Percentiles rank a stretch among this genome's conserved stretches.
Conservation (phyloP, 2,888 invertebrate genomes). For the Galeopsomyia nigrocyanea region DNA sequence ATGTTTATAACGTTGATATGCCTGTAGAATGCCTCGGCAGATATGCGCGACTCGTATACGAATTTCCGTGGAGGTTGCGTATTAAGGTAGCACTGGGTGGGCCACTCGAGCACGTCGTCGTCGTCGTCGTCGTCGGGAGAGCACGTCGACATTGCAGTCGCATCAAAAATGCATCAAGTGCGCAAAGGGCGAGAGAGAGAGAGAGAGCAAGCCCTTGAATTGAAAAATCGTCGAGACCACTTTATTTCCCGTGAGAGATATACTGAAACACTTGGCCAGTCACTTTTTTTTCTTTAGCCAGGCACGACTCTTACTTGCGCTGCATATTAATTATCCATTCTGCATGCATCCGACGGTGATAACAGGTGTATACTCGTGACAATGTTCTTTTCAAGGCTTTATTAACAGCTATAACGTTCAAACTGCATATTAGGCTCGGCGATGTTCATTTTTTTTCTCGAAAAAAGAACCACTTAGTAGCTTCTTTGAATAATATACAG, state of each 20-base stretch:
- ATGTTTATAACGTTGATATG: constrained; percentile 28
- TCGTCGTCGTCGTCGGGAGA: constrained; percentile 2
- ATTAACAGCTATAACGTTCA: too few relatives aligned
- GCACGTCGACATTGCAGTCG: constrained; percentile 38
- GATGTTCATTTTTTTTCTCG: too few relatives aligned
- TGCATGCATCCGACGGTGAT: not conserved
- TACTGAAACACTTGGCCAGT: constrained; percentile 3
- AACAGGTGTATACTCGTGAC: too few relatives aligned
- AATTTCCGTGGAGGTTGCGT: constrained; percentile 16
- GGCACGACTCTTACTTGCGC: constrained; percentile 18
- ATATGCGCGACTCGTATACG: constrained; percentile 4
- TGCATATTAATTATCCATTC: constrained; percentile 39
- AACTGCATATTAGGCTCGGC: too few relatives aligned
- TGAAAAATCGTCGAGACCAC: constrained; percentile 44
- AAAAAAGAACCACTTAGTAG: too few relatives aligned
- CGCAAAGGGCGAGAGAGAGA: constrained; percentile 9
- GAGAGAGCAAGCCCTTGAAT: constrained; percentile 24
- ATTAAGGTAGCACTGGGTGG: not conserved
- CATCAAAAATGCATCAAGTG: constrained; percentile 48
- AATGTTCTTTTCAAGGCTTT: too few relatives aligned
- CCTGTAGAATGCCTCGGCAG: constrained; percentile 17
- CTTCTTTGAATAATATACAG: too few relatives aligned
- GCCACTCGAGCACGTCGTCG: constrained; percentile 32
- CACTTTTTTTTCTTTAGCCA: constrained; percentile 35
- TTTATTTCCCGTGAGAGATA: constrained; percentile 39